These are phyloP conservation scores for Drosophila asahinai DNA, from an alignment of 1,140 invertebrate genomes.

Conservation along the genomic window DNA sequence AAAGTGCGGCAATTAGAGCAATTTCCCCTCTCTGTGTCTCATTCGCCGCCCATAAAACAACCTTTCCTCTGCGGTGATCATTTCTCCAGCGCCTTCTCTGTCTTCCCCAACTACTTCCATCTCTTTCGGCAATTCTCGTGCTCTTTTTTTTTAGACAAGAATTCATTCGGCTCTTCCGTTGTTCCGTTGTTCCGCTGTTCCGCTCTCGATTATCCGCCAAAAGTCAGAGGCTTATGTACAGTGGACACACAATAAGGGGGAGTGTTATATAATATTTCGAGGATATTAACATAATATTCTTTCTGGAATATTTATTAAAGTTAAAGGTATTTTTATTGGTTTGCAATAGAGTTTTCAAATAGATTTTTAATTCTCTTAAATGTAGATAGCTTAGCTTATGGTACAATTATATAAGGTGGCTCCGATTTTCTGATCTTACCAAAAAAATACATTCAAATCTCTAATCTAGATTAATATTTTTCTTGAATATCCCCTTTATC, in stretches of 20 bases:
- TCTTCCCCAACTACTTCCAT: neutral
- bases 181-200: conserved; percentile 19
- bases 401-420: no score
- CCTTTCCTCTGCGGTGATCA: conserved; percentile 26
- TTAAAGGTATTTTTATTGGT: no score
- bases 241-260: neutral
- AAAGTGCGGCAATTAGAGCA: conserved; percentile 72
- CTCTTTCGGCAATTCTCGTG: neutral
- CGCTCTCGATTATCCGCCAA: conserved; percentile 32
- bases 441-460: neutral
- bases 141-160: conserved; percentile 6
- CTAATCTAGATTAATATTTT: neutral
- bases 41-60: neutral
- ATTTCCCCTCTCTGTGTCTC: conserved; percentile 23
- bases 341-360: no score
- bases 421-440: no score
- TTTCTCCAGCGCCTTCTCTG: neutral
- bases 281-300: no score
- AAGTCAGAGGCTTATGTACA: conserved; percentile 33
- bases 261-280: no score
- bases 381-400: no score
- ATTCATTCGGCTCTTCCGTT: conserved; percentile 35
- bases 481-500: no score
- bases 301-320: no score
- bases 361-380: no score